Evolutionary conservation across 1,140 invertebrate species (phyloP), one percentile per base, ranked within the genome.

Genomic region (Anthonomus grandis): DNA sequence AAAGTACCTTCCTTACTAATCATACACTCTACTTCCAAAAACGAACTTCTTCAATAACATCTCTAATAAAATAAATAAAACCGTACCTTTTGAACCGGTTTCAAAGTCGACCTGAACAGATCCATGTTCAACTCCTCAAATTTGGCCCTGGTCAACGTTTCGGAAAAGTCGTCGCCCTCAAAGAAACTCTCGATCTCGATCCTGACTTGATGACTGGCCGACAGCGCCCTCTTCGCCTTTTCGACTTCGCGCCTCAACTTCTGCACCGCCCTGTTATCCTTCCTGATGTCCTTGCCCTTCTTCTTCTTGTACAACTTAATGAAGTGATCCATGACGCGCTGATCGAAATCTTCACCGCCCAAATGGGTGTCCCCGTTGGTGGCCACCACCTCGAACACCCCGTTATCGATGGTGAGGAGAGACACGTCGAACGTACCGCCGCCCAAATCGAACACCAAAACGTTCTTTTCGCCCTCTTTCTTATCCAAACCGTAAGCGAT

Each of bases 81-180:
- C n/a, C n/a, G n/a, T 34, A 75, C 79, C 73, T 97, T 96, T 69
- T 95, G 91, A n/a, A 99, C 96, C 8, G 97, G 97, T 75, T 98
- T 98, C 78, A 99, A 83, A 2, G 97, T 99, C 19, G 92, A 95
- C 68, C 93, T 84, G 90, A 99, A 99, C 25, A 99, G 81, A 75
- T 99, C 95, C 90, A 98, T 95, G 82, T 99, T 99, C 70, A 99
- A 78, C 76, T 99, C 97, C 75, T 99, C 97, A 74, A 99, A 99
- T 79, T 98, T 98, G 67, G 97, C 97, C 70, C 97, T 83, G 53
- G 97, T 99, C 37, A 99, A 79, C 9, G 94, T 96, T 78, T 99
- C 97, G n/a, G 91, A 95, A 85, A 99, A 99, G 71, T 99, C 97
- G 70, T 98, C 95, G 66, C 96, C 95, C 71, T 99, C 96, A 69